Conservation (phyloP, 2,797 vertebrate species). For the Echiichthys vipera region DNA sequence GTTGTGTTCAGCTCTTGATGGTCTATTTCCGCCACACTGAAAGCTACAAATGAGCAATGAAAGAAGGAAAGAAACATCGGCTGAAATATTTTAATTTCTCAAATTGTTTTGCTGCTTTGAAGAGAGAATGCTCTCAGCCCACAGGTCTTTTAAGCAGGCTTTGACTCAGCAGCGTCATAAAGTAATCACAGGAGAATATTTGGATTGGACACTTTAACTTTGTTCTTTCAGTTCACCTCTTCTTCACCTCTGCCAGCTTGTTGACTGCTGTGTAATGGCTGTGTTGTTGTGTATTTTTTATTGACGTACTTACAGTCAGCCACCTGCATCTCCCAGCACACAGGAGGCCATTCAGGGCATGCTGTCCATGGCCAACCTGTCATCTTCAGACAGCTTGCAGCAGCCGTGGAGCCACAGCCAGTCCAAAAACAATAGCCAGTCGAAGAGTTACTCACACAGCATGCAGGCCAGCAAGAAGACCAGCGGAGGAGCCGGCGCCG, state of each 20-base stretch:
- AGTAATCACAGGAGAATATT: slow-evolving; percentile 23
- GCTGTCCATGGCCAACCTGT: slow-evolving; percentile 99
- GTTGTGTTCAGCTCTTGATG: slow-evolving; percentile 90
- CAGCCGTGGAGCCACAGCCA: slow-evolving; percentile 91
- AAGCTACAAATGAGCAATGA: slow-evolving; percentile 83
- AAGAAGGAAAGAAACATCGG: slow-evolving; percentile 72
- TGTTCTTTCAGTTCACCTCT: neutral
- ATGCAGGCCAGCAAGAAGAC: slow-evolving; percentile 87
- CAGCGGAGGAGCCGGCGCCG: slow-evolving; percentile 51
- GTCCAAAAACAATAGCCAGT: slow-evolving; percentile 89
- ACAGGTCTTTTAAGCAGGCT: too few relatives aligned
- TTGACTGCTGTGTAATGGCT: slow-evolving; percentile 69
- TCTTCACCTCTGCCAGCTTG: slow-evolving; percentile 48
- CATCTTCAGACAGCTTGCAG: slow-evolving; percentile 95
- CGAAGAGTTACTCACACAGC: slow-evolving; percentile 89
- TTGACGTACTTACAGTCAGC: slow-evolving; percentile 92
- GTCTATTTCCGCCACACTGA: slow-evolving; percentile 91
- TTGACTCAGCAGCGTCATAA: too few relatives aligned
- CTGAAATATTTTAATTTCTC: slow-evolving; percentile 86
- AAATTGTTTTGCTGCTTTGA: slow-evolving; percentile 74
- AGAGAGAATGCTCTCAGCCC: too few relatives aligned
- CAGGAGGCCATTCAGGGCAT: slow-evolving; percentile 99
- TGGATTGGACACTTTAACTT: slow-evolving; percentile 8
- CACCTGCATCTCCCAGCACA: slow-evolving; percentile 98
- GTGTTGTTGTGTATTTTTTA: slow-evolving; percentile 85